A percentile compares a stretch with the other conserved stretches of the same genome.
Conservation (phyloP, 2,888 invertebrate species). For the Cybosia mesomella region DNA sequence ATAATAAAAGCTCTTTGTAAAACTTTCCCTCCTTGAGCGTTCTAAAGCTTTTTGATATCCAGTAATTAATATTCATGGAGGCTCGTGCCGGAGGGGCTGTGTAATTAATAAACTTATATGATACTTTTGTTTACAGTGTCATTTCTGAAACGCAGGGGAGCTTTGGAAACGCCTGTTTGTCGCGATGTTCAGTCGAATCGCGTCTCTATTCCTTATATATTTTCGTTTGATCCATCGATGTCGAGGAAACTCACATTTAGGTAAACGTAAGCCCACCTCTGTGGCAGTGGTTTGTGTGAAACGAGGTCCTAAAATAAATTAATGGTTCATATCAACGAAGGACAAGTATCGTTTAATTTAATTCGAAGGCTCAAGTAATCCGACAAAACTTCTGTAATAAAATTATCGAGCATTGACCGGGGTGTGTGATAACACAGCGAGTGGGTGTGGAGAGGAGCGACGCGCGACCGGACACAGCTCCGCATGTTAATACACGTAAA, state of each 20-base stretch:
- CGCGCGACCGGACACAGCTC: slow-evolving; percentile 78
- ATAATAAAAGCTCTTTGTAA: slow-evolving; percentile 87
- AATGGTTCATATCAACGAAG: slow-evolving; percentile 72
- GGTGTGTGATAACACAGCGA: slow-evolving; percentile 68
- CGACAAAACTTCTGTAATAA: slow-evolving; percentile 86
- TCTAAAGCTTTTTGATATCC: slow-evolving; percentile 86
- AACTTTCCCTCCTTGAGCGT: slow-evolving; percentile 87
- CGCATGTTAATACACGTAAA: slow-evolving; percentile 82
- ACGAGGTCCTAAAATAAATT: slow-evolving; percentile 55
- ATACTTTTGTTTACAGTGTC: slow-evolving; percentile 87
- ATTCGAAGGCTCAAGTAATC: slow-evolving; percentile 83
- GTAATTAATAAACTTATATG: slow-evolving; percentile 88
- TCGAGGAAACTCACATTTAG: slow-evolving; percentile 30
- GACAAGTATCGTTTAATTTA: slow-evolving; percentile 84
- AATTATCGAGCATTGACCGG: slow-evolving; percentile 85
- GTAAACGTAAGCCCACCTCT: slow-evolving; percentile 38
- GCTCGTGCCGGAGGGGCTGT: slow-evolving; percentile 83
- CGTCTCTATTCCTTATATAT: slow-evolving; percentile 42
- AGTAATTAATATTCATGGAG: slow-evolving; percentile 87
- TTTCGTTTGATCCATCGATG: slow-evolving; percentile 31
- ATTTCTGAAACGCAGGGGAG: slow-evolving; percentile 76
- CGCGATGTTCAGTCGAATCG: slow-evolving; percentile 49
- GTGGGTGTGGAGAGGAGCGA: slow-evolving; percentile 67
- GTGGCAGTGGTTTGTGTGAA: slow-evolving; percentile 37
- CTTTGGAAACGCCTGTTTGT: slow-evolving; percentile 61